Conservation (phyloP, 2,797 vertebrate species). For the Esox lucius region DNA sequence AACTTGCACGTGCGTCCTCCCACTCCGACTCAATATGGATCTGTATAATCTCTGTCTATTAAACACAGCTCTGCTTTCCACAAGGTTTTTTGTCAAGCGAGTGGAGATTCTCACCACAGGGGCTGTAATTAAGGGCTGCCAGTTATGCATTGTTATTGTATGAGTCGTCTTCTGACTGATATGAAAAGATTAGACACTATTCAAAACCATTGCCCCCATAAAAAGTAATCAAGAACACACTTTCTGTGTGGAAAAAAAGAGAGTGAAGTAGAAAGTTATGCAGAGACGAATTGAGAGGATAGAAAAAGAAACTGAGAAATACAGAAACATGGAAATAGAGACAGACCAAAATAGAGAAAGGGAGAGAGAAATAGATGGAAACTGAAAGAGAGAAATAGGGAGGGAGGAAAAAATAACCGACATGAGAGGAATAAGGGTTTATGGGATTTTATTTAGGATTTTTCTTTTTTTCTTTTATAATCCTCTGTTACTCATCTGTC, state of each 20-base stretch:
- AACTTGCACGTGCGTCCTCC: neutral
- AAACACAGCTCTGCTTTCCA: neutral
- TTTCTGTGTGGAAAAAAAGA: neutral
- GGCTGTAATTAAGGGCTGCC: neutral
- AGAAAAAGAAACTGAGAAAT: neutral
- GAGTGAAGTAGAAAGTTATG: neutral
- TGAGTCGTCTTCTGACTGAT: neutral
- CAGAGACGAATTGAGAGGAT: neutral
- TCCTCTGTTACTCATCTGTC: too few species aligned
- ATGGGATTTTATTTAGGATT: too few species aligned
- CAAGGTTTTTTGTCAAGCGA: neutral
- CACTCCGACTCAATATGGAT: neutral
- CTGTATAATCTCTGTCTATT: neutral
- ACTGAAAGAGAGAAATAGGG: neutral
- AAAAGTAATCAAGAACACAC: neutral
- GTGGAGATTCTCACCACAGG: neutral
- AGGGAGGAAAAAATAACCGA: neutral
- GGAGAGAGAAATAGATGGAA: neutral
- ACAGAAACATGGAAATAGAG: neutral
- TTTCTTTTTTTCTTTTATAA: too few species aligned
- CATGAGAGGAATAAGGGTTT: neutral
- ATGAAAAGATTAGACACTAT: neutral
- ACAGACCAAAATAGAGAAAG: neutral
- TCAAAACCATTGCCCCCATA: neutral
- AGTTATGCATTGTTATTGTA: neutral